phyloP scores from a whole-genome alignment of 2,113 vertebrate genomes.

The Apteryx mantelli region DNA sequence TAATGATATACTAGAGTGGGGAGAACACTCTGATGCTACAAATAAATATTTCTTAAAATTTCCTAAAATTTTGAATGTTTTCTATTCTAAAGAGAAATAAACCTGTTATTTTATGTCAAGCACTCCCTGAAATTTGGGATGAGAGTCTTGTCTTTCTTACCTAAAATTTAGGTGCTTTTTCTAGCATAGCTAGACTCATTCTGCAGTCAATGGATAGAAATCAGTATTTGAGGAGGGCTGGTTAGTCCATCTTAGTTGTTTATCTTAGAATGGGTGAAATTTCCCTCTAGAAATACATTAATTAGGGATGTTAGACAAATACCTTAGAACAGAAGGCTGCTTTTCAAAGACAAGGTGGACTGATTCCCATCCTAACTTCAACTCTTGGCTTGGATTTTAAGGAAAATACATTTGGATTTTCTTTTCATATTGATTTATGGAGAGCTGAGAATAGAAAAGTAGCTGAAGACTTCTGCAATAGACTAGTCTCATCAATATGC shows the following conservation, averaged over 20 bases:
- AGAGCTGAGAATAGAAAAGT: background rate
- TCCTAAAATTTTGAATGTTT: background rate
- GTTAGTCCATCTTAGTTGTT: background rate
- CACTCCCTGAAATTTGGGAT: background rate
- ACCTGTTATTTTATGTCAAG: background rate
- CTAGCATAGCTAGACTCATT: accelerated
- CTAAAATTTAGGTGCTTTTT: background rate
- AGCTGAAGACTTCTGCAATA: background rate
- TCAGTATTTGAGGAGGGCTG: background rate
- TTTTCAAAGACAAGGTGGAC: background rate
- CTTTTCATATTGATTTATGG: background rate
- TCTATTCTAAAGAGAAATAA: background rate
- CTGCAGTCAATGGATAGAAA: background rate
- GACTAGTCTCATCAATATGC: background rate
- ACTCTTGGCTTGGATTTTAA: background rate
- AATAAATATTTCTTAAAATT: background rate
- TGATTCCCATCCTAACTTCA: background rate
- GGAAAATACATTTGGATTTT: background rate
- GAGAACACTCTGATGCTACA: background rate
- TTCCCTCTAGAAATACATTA: background rate
- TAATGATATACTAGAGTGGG: background rate
- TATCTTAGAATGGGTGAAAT: background rate
- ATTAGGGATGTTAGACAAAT: background rate
- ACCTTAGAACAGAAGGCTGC: background rate
- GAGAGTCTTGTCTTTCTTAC: background rate